Evolutionary conservation across 2,113 vertebrate genomes (phyloP), one percentile per base, ranked within the genome.

Genomic region (Sitta europaea): DNA sequence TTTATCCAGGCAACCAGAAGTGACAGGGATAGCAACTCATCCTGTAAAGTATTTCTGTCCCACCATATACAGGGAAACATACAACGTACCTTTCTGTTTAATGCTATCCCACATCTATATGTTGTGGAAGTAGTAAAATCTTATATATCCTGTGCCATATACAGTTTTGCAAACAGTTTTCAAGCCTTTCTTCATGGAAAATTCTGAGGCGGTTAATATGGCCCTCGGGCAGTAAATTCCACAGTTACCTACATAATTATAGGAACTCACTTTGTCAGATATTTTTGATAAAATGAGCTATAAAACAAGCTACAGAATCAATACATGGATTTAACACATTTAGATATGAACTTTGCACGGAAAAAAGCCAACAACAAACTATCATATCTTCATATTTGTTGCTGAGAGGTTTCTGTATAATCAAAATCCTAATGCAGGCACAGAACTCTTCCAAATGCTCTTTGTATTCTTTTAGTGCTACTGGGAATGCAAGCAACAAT

Each of bases 11-110:
- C 19, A 48, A 17, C 9, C 38, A 74, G 40, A 13, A 67, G 20
- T 12, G 42, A 54, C 51, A 59, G 4, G 17, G 9, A 81, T 5
- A 27, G 14, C 42, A 40, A 5, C 0, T 0, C 7, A 0, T 21
- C 7, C 33, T 22, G 28, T 54, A 33, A 45, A 82, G 45, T 35
- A 4, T 14, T 80, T 40, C 25, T 80, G 18, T 31, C 42, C 38
- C 29, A 31, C 22, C 14, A 3, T 4, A 29, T 17, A 20, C 22
- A n/a, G 25, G 66, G 22, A 61, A 28, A 18, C 4, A 2, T 16
- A 18, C 11, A 11, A 74, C 9, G 4, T 19, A 18, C 15, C 9
- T 47, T 22, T 65, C 16, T 33, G 3, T 75, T 81, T 68, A 47
- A 35, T 50, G 17, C 31, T 29, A 42, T 50, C 20, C 12, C 18